phyloP scores from a whole-genome alignment of 1,140 invertebrate species.

The Rhagoletis pomonella region DNA sequence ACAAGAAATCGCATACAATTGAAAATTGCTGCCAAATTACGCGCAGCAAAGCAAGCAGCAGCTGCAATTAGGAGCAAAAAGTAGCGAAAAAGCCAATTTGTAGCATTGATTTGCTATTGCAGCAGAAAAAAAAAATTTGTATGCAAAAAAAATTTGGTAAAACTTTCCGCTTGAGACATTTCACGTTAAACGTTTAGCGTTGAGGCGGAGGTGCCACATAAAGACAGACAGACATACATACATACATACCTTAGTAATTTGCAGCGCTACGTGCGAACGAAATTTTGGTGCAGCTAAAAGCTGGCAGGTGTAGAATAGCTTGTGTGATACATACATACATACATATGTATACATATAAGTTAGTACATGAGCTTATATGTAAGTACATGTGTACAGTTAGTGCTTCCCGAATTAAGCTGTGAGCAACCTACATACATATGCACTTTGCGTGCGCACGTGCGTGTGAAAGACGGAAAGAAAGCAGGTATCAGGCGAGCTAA shows the following conservation, averaged over 20 bases:
- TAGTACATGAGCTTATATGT: no score
- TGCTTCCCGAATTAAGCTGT: neutral
- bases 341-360: no score
- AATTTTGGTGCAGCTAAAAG: neutral
- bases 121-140: neutral
- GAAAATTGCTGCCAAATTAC: slow-evolving; percentile 39
- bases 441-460: neutral
- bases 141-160: neutral
- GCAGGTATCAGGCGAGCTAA: neutral
- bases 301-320: neutral
- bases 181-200: neutral
- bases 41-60: neutral
- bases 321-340: neutral
- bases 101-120: neutral
- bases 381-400: neutral
- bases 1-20: neutral
- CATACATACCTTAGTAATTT: neutral
- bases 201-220: neutral
- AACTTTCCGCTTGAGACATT: neutral
- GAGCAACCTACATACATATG: neutral
- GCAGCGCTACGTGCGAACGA: no score
- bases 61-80: neutral
- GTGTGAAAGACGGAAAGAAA: neutral
- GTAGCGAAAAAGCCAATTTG: neutral
- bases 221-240: neutral